Conservation (phyloP, 2,888 invertebrate genomes). For the Ophion ellenae region DNA sequence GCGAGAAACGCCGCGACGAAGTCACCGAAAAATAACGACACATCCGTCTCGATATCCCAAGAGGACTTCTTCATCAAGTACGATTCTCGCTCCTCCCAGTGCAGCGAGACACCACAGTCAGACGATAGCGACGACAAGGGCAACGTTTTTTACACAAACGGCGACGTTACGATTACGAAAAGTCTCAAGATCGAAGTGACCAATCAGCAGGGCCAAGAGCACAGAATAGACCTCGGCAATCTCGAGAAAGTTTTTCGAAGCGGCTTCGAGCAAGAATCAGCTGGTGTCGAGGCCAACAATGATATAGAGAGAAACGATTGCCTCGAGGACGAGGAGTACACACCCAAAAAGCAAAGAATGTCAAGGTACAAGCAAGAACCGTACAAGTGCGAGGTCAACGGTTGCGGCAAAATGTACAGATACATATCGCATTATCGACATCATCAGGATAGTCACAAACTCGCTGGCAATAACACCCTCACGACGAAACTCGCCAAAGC, state of each 20-base stretch:
- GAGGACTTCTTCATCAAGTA: constrained; percentile 79
- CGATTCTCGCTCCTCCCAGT: constrained; percentile 72
- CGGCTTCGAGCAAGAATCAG: constrained; percentile 75
- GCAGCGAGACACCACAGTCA: constrained; percentile 68
- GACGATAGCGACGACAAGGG: constrained; percentile 73
- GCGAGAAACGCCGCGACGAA: constrained; percentile 69
- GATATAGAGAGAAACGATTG: constrained; percentile 73
- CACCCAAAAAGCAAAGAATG: constrained; percentile 82
- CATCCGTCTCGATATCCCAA: constrained; percentile 74
- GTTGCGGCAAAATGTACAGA: constrained; percentile 82
- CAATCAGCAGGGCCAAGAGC: constrained; percentile 74
- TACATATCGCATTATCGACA: constrained; percentile 82
- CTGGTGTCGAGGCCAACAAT: constrained; percentile 74
- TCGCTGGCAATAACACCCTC: constrained; percentile 72
- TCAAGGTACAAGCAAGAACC: constrained; percentile 82
- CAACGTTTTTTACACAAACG: constrained; percentile 78
- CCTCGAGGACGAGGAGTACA: constrained; percentile 82
- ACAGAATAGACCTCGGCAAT: constrained; percentile 80
- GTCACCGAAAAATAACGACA: constrained; percentile 76
- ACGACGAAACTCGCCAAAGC: constrained; percentile 75
- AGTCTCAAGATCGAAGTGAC: constrained; percentile 73
- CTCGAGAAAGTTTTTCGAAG: constrained; percentile 79
- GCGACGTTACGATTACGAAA: constrained; percentile 79
- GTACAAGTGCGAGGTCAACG: constrained; percentile 80
- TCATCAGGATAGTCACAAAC: constrained; percentile 82